Evolutionary conservation across 2,797 vertebrate genomes (phyloP), one percentile per base, ranked within the genome.

Genomic region (Helostoma temminkii): DNA sequence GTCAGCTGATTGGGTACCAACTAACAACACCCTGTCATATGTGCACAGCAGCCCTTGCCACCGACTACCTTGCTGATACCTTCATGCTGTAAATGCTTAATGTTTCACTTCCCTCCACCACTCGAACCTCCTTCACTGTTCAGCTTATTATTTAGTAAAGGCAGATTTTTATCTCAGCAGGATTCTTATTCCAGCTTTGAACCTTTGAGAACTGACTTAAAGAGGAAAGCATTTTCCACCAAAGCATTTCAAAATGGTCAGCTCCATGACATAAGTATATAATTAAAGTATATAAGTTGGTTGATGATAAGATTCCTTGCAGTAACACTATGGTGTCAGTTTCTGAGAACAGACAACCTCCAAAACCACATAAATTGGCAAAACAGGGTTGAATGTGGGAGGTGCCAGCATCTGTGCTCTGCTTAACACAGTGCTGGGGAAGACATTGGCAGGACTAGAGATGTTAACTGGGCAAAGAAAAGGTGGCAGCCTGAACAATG

Each of bases 401-500:
- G 72, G 74, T 54, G 63, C 75, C 81, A 52, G 71, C 74, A 32
- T 77, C 50, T 21, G 36, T 36, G 32, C 43, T 15, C 67, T 46
- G 68, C 68, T 71, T 50, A 68, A 34, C 82, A 85, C 79, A 76
- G 61, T 47, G 63, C 53, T 0, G 57, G 68, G 37, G 39, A 77
- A 71, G 66, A 83, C 71, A 24, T 9, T 71, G 73, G 79, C 83
- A 83, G 66, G 53, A 50, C 58, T 18, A 22, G 60, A 71, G 77
- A 73, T 26, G 18, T 73, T 52, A 60, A 71, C 56, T 12, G 34
- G 59, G 68, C 74, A 75, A 71, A 74, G 66, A 62, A 74, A 78
- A 71, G 52, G 70, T 81, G 75, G 74, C 76, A 83, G 85, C 57
- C 72, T 60, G 78, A 83, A 82, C 80, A 84, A 79, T 63, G 72